A percentile compares a stretch with the other conserved stretches of the same genome.
phyloP scores from a whole-genome alignment of 2,888 invertebrate genomes.

The Allygus modestus region DNA sequence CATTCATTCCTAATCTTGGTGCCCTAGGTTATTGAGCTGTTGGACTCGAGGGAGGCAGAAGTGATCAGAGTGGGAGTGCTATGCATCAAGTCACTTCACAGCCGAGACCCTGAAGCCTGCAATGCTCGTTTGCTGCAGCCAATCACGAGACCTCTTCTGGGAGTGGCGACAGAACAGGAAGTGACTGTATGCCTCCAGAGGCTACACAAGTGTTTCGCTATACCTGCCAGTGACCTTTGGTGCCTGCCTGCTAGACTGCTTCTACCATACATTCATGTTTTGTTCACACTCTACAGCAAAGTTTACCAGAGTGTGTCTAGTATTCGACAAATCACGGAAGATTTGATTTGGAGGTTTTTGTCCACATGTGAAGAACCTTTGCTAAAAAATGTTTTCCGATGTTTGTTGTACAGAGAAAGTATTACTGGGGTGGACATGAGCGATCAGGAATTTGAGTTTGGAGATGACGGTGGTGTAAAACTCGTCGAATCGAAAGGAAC shows the following conservation, averaged over 20 bases:
- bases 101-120: constrained; percentile 75
- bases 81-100: constrained; percentile 78
- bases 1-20: neutral
- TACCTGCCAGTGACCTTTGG: constrained; percentile 73
- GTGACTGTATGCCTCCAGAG: constrained; percentile 73
- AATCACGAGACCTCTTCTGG: constrained; percentile 49
- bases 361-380: constrained; percentile 68
- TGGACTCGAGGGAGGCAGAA: constrained; percentile 73
- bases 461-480: constrained; percentile 75
- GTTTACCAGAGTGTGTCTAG: constrained; percentile 69
- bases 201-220: constrained; percentile 73
- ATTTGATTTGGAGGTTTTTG: constrained; percentile 68
- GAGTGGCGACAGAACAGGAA: constrained; percentile 70
- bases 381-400: constrained; percentile 71
- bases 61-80: constrained; percentile 76
- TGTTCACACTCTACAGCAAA: constrained; percentile 68
- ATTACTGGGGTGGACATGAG: constrained; percentile 70
- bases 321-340: constrained; percentile 68
- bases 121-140: constrained; percentile 67
- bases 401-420: constrained; percentile 73
- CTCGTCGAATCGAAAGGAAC: neutral
- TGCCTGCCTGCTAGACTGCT: constrained; percentile 72
- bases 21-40: constrained; percentile 76
- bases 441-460: constrained; percentile 72
- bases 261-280: constrained; percentile 67